phyloP scores from a whole-genome alignment of 2,888 invertebrate species.

The Cantharis rufa region DNA sequence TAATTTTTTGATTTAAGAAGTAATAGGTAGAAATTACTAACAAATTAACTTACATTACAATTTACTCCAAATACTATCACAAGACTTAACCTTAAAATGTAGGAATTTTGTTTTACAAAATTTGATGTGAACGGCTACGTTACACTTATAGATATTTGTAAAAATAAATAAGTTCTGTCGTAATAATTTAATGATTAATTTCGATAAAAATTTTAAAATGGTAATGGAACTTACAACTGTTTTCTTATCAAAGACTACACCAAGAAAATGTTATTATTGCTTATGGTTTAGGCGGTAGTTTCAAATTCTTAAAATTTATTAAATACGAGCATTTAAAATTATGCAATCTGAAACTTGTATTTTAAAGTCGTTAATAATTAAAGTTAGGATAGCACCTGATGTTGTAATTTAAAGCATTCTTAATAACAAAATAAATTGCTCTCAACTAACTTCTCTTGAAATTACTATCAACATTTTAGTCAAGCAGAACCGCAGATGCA shows the following conservation, averaged over 20 bases:
- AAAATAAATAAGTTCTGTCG: not conserved
- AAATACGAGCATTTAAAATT: not conserved
- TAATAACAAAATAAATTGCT: conserved; percentile 3
- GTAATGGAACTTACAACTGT: not conserved
- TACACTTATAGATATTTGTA: too few species aligned
- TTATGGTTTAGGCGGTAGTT: not conserved
- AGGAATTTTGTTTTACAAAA: not conserved
- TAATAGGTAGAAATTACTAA: too few species aligned
- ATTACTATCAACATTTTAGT: not conserved
- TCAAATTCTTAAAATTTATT: not conserved
- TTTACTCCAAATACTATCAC: not conserved
- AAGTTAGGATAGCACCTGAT: not conserved
- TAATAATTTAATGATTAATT: not conserved
- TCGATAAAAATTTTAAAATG: not conserved
- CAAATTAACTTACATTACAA: too few species aligned
- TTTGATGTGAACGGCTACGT: not conserved
- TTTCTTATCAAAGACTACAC: not conserved
- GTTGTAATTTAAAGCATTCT: not conserved
- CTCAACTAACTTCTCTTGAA: not conserved
- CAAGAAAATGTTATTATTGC: not conserved
- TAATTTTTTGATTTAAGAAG: too few species aligned
- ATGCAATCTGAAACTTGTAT: not conserved
- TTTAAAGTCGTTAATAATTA: not conserved
- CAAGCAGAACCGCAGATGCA: not conserved
- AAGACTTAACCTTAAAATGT: not conserved